Base-by-base conservation (phyloP, 2,888 invertebrate species). In the Suillia variegata region DNA sequence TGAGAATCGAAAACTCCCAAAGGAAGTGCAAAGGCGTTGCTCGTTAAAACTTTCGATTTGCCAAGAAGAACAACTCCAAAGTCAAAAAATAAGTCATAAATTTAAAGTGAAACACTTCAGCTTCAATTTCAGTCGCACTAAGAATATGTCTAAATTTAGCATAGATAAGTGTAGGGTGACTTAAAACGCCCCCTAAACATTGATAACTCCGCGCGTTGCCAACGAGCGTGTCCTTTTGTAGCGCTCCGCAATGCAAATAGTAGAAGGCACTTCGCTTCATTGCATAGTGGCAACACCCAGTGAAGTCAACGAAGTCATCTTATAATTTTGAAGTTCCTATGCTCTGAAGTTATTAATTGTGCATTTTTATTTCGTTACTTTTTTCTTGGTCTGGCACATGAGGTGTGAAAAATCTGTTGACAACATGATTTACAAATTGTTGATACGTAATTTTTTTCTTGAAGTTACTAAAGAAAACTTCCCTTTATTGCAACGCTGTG, bases 401-500 rank as follows among this genome's bases (percentile, higher is more conserved):
- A 38, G 10, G 65, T 60, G 64, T 64, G 65, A 63, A 65, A 67
- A 63, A 59, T 60, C 53, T 66, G 67, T 62, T 65, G 67, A 67
- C 63, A 67, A 65, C 58, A 62, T 64, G 62, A 61, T 64, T 66
- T 66, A 64, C 63, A 61, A 59, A 61, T 57, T 38, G 56, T 47
- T 48, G 42, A n/a, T n/a, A n/a, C n/a, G n/a, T n/a, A n/a, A n/a
- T n/a, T n/a, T n/a, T n/a, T n/a, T n/a, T n/a, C n/a, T n/a, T n/a
- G n/a, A n/a, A n/a, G n/a, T n/a, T n/a, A n/a, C n/a, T n/a, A n/a
- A n/a, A n/a, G n/a, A n/a, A n/a, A n/a, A n/a, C n/a, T n/a, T n/a
- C n/a, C n/a, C n/a, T n/a, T n/a, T n/a, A n/a, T n/a, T n/a, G n/a
- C n/a, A n/a, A n/a, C n/a, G n/a, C n/a, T n/a, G n/a, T n/a, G n/a